A percentile compares a stretch with the other conserved stretches of the same genome.
Conservation (phyloP, 1,140 invertebrate genomes). For the Drosophila miranda region DNA sequence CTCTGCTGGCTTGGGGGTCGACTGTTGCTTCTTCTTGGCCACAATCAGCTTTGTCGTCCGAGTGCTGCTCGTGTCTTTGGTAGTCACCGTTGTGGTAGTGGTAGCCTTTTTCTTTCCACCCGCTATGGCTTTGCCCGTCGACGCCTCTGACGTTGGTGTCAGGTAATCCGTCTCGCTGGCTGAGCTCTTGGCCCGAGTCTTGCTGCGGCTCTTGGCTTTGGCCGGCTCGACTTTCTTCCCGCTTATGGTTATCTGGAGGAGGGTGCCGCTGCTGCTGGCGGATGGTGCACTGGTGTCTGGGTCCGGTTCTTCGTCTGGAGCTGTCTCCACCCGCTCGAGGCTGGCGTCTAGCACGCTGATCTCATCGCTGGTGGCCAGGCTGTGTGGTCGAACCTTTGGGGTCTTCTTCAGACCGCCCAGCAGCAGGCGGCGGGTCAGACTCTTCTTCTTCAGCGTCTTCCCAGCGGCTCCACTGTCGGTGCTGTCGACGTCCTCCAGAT, state of each 20-base stretch:
- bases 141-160: constrained; percentile 48
- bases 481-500: constrained; percentile 44
- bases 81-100: constrained; percentile 48
- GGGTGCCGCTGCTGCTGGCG: constrained; percentile 53
- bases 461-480: constrained; percentile 30
- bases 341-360: constrained; percentile 26
- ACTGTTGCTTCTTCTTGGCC: constrained; percentile 51
- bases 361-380: constrained; percentile 59
- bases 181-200: constrained; percentile 45
- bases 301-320: neutral
- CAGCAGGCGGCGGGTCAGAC: constrained; percentile 62
- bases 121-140: neutral
- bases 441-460: constrained; percentile 68
- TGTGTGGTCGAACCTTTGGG: constrained; percentile 65
- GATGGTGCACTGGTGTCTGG: constrained; percentile 19
- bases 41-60: constrained; percentile 70
- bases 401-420: constrained; percentile 60
- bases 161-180: constrained; percentile 73
- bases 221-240: constrained; percentile 73
- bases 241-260: constrained; percentile 74
- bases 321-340: constrained; percentile 18
- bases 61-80: constrained; percentile 49
- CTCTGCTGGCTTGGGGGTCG: constrained; percentile 16
- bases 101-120: constrained; percentile 34
- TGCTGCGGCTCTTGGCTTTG: constrained; percentile 24